Base-by-base conservation (phyloP, 2,888 invertebrate genomes). In the Ormyrus nitidulus region DNA sequence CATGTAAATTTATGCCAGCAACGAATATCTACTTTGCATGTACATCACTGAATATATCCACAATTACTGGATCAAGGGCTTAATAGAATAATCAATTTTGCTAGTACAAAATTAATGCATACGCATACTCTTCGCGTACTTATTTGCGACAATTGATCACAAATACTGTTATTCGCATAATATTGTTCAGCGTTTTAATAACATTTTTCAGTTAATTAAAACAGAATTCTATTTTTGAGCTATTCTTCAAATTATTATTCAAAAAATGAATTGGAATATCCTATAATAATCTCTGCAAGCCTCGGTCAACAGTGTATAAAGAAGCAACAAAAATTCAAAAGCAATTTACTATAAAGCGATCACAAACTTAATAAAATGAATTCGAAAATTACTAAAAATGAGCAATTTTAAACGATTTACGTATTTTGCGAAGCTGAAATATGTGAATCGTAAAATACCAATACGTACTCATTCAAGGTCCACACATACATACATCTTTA, bases 181-280 rank as follows among this genome's bases (percentile, higher is more conserved):
- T 34, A 34, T 34, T 34, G 4, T 34, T 3, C 34, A 34, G 34
- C 0, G 4, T 34, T 34, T 34, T 34, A 34, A 34, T 0, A 34
- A 34, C 34, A 34, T 34, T 34, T 34, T 34, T 34, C 2, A 34
- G 34, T 34, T 34, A 3, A 3, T 34, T 34, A 3, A 34, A 34
- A 34, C 34, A 34, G 1, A 34, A 34, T 34, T 34, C 34, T 4
- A 34, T 34, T 34, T 34, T 34, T 34, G 4, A 4, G 34, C 34
- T 34, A 4, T 34, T 34, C 34, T 34, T 34, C 3, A 3, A 34
- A 34, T 34, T 34, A 34, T 34, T 34, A 34, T 34, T 34, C 34
- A 34, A 34, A 4, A n/a, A n/a, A 53, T 44, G n/a, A 75, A 72
- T 56, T 71, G 71, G 71, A 72, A 80, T 76, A 76, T 80, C 19